Evolutionary conservation across 2,888 invertebrate genomes (phyloP).

Genomic region (Aplocera efformata): DNA sequence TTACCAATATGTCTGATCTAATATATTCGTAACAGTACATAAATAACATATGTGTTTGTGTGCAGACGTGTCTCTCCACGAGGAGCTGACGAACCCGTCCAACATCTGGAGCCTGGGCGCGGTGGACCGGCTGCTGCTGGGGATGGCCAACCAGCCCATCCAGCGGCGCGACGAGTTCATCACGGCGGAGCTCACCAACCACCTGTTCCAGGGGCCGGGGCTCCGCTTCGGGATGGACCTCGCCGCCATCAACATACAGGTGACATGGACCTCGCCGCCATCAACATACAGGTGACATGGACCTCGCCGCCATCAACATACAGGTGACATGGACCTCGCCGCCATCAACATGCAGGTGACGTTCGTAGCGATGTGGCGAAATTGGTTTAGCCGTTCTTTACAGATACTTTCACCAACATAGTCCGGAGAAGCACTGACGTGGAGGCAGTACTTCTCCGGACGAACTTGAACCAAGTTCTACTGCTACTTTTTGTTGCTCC

Average conservation of each 20-base stretch:
- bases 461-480: no score
- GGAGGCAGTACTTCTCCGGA: no score
- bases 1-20: no score
- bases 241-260: constrained; percentile 88
- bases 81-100: constrained; percentile 85
- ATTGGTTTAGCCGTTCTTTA: no score
- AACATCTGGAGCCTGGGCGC: constrained; percentile 90
- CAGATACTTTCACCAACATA: no score
- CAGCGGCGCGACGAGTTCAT: constrained; percentile 91
- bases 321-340: constrained; percentile 82
- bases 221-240: constrained; percentile 91
- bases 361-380: no score
- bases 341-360: constrained; percentile 85
- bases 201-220: constrained; percentile 86
- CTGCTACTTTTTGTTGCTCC: no score
- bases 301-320: constrained; percentile 92
- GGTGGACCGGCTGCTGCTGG: constrained; percentile 88
- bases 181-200: constrained; percentile 89
- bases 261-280: constrained; percentile 86
- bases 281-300: constrained; percentile 83
- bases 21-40: no score
- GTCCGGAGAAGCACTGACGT: no score
- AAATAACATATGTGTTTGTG: no score
- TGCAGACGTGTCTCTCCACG: constrained; percentile 89
- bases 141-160: constrained; percentile 87